These are phyloP conservation scores for Lamproptera curius DNA, from an alignment of 2,888 invertebrate genomes.

Conservation along the genomic window DNA sequence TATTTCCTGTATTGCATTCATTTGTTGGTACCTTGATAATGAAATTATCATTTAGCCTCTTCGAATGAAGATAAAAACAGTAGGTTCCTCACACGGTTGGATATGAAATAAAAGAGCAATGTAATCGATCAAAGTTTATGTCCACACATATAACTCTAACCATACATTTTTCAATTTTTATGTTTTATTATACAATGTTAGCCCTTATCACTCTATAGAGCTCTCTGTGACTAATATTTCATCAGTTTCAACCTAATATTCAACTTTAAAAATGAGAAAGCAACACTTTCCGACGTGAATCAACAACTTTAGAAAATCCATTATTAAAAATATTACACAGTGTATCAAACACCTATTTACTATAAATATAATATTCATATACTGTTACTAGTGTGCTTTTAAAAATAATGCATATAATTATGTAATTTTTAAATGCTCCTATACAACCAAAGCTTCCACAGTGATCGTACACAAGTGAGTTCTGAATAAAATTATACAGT, in stretches of 20 bases:
- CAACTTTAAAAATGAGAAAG: conserved; percentile 52
- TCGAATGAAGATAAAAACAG: no score
- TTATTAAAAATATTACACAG: conserved; percentile 55
- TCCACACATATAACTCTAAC: conserved; percentile 55
- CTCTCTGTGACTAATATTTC: conserved; percentile 62
- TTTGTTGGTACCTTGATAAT: no score
- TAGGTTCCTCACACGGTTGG: background rate
- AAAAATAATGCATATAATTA: conserved; percentile 43
- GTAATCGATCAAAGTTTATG: conserved; percentile 65
- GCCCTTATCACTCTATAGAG: conserved; percentile 58
- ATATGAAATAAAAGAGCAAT: conserved; percentile 45
- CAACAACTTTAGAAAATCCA: conserved; percentile 62
- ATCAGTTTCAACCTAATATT: conserved; percentile 48
- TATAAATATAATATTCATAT: conserved; percentile 39
- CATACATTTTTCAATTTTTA: conserved; percentile 70
- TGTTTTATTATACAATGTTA: conserved; percentile 67
- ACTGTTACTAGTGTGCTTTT: conserved; percentile 42
- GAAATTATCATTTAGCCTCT: no score
- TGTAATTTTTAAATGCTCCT: conserved; percentile 34
- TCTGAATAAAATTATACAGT: conserved; percentile 26
- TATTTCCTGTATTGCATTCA: no score
- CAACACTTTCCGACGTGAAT: conserved; percentile 51
- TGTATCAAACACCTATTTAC: conserved; percentile 43
- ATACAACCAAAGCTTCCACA: conserved; percentile 46
- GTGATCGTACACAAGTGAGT: conserved; percentile 47